Conservation (phyloP, 1,140 invertebrate genomes). For the Hirudo medicinalis region DNA sequence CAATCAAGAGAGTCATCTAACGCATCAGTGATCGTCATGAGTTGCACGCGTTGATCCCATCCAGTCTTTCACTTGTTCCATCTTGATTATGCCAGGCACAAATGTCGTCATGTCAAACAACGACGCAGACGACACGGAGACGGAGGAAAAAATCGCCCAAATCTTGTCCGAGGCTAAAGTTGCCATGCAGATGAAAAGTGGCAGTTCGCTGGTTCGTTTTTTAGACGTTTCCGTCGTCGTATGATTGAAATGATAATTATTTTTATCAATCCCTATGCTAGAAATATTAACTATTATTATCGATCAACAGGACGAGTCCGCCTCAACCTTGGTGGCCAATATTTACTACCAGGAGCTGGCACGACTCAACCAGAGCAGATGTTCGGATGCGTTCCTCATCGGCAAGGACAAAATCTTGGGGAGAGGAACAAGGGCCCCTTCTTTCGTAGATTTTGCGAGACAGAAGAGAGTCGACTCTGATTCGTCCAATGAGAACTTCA, state of each 20-base stretch:
- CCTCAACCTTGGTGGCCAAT: slow-evolving; percentile 32
- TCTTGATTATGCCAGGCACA: slow-evolving; percentile 19
- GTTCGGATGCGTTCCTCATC: neutral
- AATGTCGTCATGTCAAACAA: slow-evolving; percentile 15
- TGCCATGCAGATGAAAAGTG: slow-evolving; percentile 42
- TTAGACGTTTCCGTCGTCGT: slow-evolving; percentile 25
- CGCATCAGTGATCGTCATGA: neutral
- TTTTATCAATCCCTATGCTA: neutral
- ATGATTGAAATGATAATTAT: neutral
- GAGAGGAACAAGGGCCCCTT: slow-evolving; percentile 24
- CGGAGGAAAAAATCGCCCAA: slow-evolving; percentile 81
- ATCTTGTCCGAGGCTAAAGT: slow-evolving; percentile 72
- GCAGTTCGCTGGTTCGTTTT: slow-evolving; percentile 42
- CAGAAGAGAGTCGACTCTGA: slow-evolving; percentile 47
- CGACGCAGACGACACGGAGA: slow-evolving; percentile 56
- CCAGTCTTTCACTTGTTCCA: slow-evolving; percentile 15
- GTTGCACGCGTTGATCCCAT: neutral
- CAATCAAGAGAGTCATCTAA: neutral
- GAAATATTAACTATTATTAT: neutral
- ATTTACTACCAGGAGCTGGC: slow-evolving; percentile 37
- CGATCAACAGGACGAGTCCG: neutral
- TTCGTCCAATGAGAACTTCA: slow-evolving; percentile 67
- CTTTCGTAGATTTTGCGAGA: slow-evolving; percentile 53
- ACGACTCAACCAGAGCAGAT: slow-evolving; percentile 27
- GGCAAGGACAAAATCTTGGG: slow-evolving; percentile 17